These are phyloP conservation scores for Bruchidius siliquastri DNA, from an alignment of 2,888 invertebrate species.

Conservation along the genomic window DNA sequence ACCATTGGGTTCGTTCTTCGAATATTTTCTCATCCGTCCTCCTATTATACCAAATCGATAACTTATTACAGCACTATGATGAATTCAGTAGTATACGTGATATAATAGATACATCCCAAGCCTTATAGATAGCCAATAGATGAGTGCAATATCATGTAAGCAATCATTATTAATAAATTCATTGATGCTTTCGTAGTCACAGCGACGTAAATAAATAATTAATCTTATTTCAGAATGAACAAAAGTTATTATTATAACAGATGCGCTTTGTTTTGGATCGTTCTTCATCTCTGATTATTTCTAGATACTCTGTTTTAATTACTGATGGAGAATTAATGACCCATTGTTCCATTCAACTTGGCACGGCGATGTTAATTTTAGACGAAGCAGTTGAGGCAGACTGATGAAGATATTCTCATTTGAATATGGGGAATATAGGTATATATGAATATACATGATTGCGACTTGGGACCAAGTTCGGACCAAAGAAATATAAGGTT, in stretches of 20 bases:
- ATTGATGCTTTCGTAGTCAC: background rate
- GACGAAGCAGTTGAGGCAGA: background rate
- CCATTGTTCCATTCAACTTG: background rate
- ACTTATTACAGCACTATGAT: too few relatives aligned
- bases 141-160: background rate
- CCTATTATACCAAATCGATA: too few relatives aligned
- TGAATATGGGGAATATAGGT: background rate
- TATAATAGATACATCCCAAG: too few relatives aligned
- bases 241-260: background rate
- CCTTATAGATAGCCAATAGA: background rate
- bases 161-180: background rate
- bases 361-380: background rate
- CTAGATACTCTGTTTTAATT: background rate
- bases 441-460: background rate
- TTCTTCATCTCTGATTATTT: background rate
- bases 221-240: background rate
- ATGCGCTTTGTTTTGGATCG: background rate
- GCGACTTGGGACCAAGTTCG: too few relatives aligned
- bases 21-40: too few relatives aligned
- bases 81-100: too few relatives aligned
- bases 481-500: too few relatives aligned
- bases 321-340: background rate
- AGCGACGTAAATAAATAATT: background rate
- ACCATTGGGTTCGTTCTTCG: too few relatives aligned
- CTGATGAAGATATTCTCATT: background rate